A percentile compares a stretch with the other conserved stretches of the same genome.
Conservation (phyloP, 2,888 invertebrate species). For the Dinocampus coccinellae region DNA sequence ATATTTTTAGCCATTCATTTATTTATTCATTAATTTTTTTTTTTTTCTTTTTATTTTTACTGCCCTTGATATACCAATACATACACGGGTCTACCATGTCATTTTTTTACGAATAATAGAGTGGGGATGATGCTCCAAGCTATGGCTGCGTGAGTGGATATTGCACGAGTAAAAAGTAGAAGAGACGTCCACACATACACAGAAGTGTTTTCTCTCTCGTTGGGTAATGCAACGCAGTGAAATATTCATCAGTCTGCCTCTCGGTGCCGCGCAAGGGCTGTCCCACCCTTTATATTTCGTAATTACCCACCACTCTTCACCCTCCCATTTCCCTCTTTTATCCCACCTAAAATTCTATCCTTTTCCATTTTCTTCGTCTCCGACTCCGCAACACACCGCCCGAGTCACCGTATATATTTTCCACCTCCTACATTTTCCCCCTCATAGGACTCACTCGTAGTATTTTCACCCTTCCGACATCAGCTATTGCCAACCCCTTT, state of each 20-base stretch:
- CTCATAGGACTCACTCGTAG: not conserved
- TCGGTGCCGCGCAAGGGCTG: constrained; percentile 52
- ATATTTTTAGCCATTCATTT: too few species aligned
- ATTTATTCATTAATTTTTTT: constrained; percentile 24
- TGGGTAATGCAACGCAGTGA: constrained; percentile 67
- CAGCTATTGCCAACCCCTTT: constrained; percentile 29
- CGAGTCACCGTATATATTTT: too few species aligned
- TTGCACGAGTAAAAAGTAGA: constrained; percentile 52
- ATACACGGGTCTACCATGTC: not conserved
- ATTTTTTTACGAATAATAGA: constrained; percentile 8
- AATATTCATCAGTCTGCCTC: constrained; percentile 68
- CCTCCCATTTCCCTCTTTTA: constrained; percentile 39
- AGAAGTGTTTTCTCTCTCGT: constrained; percentile 56
- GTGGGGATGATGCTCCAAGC: not conserved
- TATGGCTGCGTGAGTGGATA: constrained; percentile 40
- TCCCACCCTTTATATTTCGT: constrained; percentile 68
- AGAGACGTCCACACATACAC: constrained; percentile 50
- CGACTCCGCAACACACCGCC: too few species aligned
- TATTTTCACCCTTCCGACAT: constrained; percentile 23
- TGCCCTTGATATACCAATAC: not conserved
- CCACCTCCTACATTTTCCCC: constrained; percentile 7
- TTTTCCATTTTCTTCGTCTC: constrained; percentile 27
- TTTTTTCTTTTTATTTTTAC: not conserved
- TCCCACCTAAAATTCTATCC: constrained; percentile 35
- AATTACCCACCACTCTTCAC: constrained; percentile 63